A percentile compares a stretch with the other conserved stretches of the same genome.
These are phyloP conservation scores for Nephrotoma flavescens DNA, from an alignment of 2,888 invertebrate genomes.

Conservation along the genomic window DNA sequence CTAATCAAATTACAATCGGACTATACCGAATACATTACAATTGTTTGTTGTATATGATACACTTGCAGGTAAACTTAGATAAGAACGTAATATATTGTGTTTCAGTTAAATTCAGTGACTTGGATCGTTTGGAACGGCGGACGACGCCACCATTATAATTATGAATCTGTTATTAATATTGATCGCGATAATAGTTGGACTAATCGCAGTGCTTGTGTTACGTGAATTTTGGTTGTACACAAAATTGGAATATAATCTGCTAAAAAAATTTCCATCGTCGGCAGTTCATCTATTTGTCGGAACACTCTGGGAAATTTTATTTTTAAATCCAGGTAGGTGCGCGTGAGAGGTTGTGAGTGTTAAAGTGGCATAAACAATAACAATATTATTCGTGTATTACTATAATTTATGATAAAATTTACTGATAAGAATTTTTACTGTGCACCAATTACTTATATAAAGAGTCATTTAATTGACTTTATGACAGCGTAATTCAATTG, in stretches of 20 bases:
- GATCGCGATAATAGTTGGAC: background rate
- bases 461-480: no score
- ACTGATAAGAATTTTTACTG: no score
- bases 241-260: background rate
- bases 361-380: background rate
- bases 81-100: background rate
- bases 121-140: background rate
- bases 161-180: background rate
- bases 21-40: background rate
- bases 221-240: slow-evolving; percentile 1
- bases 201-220: background rate
- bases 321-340: background rate
- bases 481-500: no score
- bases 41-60: background rate
- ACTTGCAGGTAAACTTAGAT: background rate
- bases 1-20: background rate
- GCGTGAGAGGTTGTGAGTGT: background rate
- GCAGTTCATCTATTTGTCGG: background rate
- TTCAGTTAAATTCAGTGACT: background rate
- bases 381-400: background rate
- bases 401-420: background rate
- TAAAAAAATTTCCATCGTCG: background rate
- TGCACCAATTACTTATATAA: no score
- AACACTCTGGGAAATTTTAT: background rate
- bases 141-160: background rate